A percentile compares a stretch with the other conserved stretches of the same genome.
Conservation (phyloP, 2,113 vertebrate species). For the Sinocyclocheilus rhinocerous region DNA sequence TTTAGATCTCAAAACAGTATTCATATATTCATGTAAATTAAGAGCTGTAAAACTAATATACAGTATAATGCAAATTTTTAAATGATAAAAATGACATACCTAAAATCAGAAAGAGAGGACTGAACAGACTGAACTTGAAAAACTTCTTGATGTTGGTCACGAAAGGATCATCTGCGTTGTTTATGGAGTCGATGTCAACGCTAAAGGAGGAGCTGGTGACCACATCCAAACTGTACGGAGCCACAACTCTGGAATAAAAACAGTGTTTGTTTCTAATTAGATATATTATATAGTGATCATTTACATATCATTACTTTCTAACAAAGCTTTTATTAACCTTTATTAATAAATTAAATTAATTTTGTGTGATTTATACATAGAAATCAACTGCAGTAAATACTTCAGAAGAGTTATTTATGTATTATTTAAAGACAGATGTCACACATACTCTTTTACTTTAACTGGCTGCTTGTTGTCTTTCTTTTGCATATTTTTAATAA, state of each 20-base stretch:
- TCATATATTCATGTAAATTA: neutral
- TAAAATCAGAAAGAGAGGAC: conserved; percentile 64
- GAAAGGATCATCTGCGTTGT: conserved; percentile 77
- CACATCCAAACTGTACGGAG: conserved; percentile 78
- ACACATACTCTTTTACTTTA: conserved; percentile 69
- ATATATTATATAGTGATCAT: neutral
- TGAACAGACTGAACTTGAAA: conserved; percentile 71
- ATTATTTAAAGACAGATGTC: neutral
- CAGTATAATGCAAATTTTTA: neutral
- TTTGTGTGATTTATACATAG: neutral
- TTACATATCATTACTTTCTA: neutral
- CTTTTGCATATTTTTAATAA: conserved; percentile 61
- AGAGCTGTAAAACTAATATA: neutral
- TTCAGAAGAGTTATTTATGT: neutral
- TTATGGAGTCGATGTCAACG: conserved; percentile 78
- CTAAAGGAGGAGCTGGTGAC: conserved; percentile 80
- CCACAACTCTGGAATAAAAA: conserved; percentile 63
- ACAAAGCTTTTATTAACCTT: neutral
- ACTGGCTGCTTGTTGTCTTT: conserved; percentile 57
- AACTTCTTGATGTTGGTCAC: conserved; percentile 78
- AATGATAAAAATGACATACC: conserved; percentile 62
- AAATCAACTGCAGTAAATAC: neutral
- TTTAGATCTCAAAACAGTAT: neutral
- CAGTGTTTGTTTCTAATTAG: neutral
- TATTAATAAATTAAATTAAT: neutral